phyloP scores from a whole-genome alignment of 2,888 invertebrate species.

The Cerastis leucographa region DNA sequence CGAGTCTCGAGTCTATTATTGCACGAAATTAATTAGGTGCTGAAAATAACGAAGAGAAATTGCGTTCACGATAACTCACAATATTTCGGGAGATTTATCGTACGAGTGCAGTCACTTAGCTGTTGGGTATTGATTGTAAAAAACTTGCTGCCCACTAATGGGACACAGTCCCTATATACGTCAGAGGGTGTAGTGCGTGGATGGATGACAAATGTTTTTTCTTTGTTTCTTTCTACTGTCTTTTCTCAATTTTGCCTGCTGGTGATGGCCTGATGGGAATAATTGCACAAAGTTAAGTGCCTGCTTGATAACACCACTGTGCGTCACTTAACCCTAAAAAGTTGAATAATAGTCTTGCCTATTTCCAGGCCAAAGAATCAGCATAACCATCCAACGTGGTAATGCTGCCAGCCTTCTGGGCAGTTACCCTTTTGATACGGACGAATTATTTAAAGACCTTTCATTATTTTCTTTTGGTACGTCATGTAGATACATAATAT shows the following conservation, averaged over 20 bases:
- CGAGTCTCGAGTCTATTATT: constrained; percentile 13
- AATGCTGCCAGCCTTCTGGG: no score
- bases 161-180: not conserved
- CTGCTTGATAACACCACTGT: not conserved
- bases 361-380: no score
- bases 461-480: no score
- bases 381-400: no score
- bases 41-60: constrained; percentile 31
- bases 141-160: not conserved
- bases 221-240: not conserved
- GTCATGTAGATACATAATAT: no score
- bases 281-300: not conserved
- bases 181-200: not conserved
- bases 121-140: not conserved
- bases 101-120: not conserved
- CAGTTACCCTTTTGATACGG: no score
- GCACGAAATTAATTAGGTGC: constrained; percentile 18
- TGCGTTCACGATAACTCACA: not conserved
- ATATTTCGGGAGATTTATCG: not conserved
- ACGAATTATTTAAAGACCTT: no score
- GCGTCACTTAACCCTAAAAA: no score
- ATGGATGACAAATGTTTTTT: not conserved
- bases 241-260: not conserved
- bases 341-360: not conserved
- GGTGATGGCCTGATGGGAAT: not conserved